Evolutionary conservation across 2,113 vertebrate species (phyloP).

Genomic region (Anthoscopus minutus): DNA sequence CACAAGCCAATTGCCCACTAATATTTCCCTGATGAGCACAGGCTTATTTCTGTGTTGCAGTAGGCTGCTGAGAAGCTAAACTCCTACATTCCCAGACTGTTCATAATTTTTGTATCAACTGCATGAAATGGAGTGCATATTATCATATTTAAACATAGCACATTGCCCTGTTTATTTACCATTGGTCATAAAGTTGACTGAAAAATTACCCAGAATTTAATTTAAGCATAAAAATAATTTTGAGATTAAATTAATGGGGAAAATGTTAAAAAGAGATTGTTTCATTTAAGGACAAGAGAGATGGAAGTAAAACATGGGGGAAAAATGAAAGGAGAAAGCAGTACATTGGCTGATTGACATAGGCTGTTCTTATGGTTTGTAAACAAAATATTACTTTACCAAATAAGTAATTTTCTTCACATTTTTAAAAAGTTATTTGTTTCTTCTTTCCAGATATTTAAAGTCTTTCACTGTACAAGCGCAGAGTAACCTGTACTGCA

Average conservation of each 20-base stretch:
- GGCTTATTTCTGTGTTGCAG: not conserved
- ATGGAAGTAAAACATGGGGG: not conserved
- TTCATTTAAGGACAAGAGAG: not conserved
- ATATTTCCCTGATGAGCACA: not conserved
- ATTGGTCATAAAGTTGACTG: not conserved
- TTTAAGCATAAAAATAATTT: not conserved
- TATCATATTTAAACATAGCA: not conserved
- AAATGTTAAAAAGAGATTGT: accelerated
- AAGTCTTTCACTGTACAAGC: not conserved
- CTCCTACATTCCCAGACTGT: not conserved
- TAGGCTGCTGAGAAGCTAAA: not conserved
- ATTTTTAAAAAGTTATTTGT: not conserved
- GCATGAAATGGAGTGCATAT: not conserved
- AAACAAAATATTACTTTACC: not conserved
- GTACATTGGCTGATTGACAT: not conserved
- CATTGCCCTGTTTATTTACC: not conserved
- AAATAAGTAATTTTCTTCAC: not conserved
- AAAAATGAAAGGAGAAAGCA: accelerated
- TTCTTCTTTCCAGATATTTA: not conserved
- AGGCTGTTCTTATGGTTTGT: not conserved
- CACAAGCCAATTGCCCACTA: not conserved
- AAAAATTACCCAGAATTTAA: not conserved
- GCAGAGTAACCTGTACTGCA: not conserved
- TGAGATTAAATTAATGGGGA: not conserved
- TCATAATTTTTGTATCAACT: not conserved